Base-by-base conservation (phyloP, 2,113 vertebrate genomes). In the Hiodon alosoides region DNA sequence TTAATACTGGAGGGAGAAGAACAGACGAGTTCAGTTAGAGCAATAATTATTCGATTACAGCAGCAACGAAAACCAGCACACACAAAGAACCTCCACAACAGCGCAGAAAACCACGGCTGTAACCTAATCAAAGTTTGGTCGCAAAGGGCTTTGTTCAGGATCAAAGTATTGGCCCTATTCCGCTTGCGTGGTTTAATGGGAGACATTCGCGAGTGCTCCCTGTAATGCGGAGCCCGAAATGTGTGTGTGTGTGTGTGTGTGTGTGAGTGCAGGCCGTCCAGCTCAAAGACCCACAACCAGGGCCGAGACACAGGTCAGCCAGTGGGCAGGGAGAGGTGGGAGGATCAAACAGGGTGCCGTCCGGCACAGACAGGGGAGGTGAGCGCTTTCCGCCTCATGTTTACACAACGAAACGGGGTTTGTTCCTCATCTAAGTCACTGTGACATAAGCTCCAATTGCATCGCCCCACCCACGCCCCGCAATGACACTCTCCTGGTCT, bases 101-200 rank as follows among this genome's bases (percentile, higher is more conserved):
- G 31, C 31, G 31, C 31, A 31, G 31, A 31, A 31, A 31, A 31
- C 31, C 31, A 31, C 31, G 31, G 31, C 31, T n/a, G 31, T 48
- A 48, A 46, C 31, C 5, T 7, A 8, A 3, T 59, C 58, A 59
- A 59, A 3, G 58, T 47, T 61, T 52, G 62, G 72, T 51, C 31
- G 11, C 50, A 16, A 9, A 48, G 31, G n/a, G 8, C 59, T 68
- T 72, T 54, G 62, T 74, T 51, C 65, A 16, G 69, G 68, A 83
- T 71, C 67, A 84, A 80, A 83, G 59, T 79, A 68, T 71, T 79
- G 82, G 74, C 71, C 31, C 11, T 51, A 16, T 79, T n/a, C 11
- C 71, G 67, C 58, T 8, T 48, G 67, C 31, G 16, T 73, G 57
- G 61, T 55, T n/a, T 59, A 79, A 74, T 68, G n/a, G 76, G 9